phyloP scores from a whole-genome alignment of 2,888 invertebrate genomes.

The Noctua janthina region DNA sequence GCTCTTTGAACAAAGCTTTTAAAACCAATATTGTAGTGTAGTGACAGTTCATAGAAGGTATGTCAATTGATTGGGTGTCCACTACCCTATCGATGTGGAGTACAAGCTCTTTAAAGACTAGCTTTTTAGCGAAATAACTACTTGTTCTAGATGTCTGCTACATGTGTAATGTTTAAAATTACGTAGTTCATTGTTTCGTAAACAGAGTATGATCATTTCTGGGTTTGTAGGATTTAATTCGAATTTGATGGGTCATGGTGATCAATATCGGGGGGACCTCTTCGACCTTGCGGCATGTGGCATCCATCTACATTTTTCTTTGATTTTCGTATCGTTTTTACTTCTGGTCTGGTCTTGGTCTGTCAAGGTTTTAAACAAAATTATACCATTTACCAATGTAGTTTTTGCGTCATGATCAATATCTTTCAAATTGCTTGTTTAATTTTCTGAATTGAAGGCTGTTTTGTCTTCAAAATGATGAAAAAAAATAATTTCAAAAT shows the following conservation, averaged over 20 bases:
- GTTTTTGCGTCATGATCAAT: neutral
- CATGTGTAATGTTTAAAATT: neutral
- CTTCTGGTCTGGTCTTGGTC: neutral
- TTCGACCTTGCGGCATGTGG: neutral
- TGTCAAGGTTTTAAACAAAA: neutral
- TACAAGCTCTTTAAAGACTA: neutral
- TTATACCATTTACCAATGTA: neutral
- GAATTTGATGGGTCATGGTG: neutral
- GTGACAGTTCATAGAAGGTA: too few relatives aligned
- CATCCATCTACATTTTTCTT: neutral
- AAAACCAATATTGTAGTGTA: neutral
- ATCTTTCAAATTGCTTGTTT: neutral
- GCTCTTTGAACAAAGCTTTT: neutral
- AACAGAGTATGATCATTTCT: neutral
- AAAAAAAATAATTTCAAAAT: too few relatives aligned
- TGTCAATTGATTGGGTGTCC: too few relatives aligned
- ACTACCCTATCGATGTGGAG: too few relatives aligned
- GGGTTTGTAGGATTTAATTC: neutral
- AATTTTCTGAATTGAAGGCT: neutral
- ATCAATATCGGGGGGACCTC: neutral
- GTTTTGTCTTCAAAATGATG: neutral
- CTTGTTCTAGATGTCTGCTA: neutral
- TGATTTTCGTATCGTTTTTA: neutral
- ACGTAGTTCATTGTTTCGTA: neutral
- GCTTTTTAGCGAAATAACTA: neutral